Evolutionary conservation across 2,113 vertebrate species (phyloP), one percentile per base, ranked within the genome.

Genomic region (Cyanoliseus patagonus): DNA sequence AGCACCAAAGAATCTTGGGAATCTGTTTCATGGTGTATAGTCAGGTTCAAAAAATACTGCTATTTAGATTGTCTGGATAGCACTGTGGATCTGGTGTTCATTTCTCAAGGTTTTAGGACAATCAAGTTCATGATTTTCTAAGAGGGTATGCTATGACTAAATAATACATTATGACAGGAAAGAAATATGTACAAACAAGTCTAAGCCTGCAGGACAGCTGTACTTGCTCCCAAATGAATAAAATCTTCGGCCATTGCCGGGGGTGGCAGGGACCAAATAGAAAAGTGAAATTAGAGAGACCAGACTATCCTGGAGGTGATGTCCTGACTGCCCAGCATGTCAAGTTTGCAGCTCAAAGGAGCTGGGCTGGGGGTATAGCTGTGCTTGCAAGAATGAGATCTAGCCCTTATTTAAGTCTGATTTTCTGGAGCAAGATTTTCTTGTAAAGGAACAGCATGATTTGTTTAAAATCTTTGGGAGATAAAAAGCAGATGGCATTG

Each of bases 311-410:
- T 57, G 55, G 96, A 92, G 86, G 97, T 81, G 96, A 95, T 95
- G 96, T 97, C 96, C 98, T 95, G 97, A 95, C 95, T 91, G 97
- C 96, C 97, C 86, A 89, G 97, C 79, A 83, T 97, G 97, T 98
- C 91, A 83, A 94, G 87, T 92, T 92, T 82, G 84, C 96, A 97
- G 96, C 94, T 68, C 96, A 51, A 44, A 94, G 95, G 66, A 95
- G 97, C 95, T 93, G 92, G 92, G 97, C 96, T 97, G 83, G 75
- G 97, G 97, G 87, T 64, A 90, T 63, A 68, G 89, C 86, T 91
- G 69, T 64, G 72, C 59, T 93, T 74, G 84, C 90, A 83, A 74
- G 92, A 92, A 85, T 90, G 86, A 72, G 59, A 97, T 95, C 88
- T 44, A 59, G n/a, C 73, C 47, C 74, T 52, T 86, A 31, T 46